Conservation (phyloP, 2,113 vertebrate species). For the Stegastes partitus region DNA sequence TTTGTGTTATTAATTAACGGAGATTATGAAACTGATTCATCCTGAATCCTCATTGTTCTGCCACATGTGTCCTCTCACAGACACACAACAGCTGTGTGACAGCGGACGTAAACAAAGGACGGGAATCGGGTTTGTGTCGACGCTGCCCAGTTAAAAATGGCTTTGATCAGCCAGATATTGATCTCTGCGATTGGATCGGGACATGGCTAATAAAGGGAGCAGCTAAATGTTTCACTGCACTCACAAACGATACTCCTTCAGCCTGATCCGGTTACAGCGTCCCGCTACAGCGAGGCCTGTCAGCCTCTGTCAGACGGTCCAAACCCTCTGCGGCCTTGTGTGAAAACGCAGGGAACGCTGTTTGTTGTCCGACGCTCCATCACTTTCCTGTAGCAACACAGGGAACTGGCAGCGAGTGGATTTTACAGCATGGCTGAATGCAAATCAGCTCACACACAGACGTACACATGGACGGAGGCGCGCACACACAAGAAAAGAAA, state of each 20-base stretch:
- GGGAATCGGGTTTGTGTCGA: too few species aligned
- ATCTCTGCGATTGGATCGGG: too few species aligned
- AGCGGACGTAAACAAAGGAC: too few species aligned
- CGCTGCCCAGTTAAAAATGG: too few species aligned
- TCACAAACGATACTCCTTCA: background rate
- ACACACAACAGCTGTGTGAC: too few species aligned
- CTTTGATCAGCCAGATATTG: too few species aligned
- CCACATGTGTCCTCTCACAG: too few species aligned
- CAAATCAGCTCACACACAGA: slow-evolving; percentile 61
- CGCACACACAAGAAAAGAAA: slow-evolving; percentile 35
- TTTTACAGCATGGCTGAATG: slow-evolving; percentile 55
- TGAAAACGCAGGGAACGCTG: slow-evolving; percentile 20
- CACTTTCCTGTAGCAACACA: slow-evolving; percentile 33
- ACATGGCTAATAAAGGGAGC: background rate
- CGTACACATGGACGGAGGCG: slow-evolving; percentile 14
- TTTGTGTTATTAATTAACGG: too few species aligned
- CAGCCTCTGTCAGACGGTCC: slow-evolving; percentile 33
- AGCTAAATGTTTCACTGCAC: slow-evolving; percentile 22
- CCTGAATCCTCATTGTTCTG: too few species aligned
- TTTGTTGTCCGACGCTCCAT: slow-evolving; percentile 54
- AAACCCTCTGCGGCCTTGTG: slow-evolving; percentile 9
- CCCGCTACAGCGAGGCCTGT: slow-evolving; percentile 14
- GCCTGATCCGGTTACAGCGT: slow-evolving; percentile 10
- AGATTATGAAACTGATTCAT: too few species aligned
- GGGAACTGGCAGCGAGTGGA: slow-evolving; percentile 19